Evolutionary conservation across 2,888 invertebrate genomes (phyloP), one percentile per base, ranked within the genome.

Genomic region (Dascillus cervinus): DNA sequence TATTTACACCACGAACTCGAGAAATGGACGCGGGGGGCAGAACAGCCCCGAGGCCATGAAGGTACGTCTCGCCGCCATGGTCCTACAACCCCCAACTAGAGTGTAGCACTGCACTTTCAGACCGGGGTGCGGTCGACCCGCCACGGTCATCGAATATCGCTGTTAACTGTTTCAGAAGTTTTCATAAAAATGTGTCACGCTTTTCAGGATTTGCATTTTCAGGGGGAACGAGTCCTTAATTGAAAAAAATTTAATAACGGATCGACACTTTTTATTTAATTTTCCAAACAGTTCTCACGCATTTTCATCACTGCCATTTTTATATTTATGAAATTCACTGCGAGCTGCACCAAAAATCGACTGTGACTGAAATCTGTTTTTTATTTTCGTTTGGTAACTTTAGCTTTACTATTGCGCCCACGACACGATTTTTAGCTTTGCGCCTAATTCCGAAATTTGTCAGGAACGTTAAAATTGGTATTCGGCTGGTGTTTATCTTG

Each of bases 51-150:
- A 75, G 71, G 82, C 81, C 69, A 81, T 84, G 76, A 85, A 86
- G 80, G 85, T 88, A 72, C 85, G 87, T 70, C 81, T 86, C 67
- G 87, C 87, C 60, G 85, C 88, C 64, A 84, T 85, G 73, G 84
- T 87, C 70, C 74, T 87, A 67, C 87, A 87, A 72, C 83, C 87
- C 56, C 87, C 88, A 66, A 87, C 86, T 71, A 82, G 84, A 72
- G 85, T 82, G 65, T 77, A 72, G 72, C 65, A 62, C 64, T 61
- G 62, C 62, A 64, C 62, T 47, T 47, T 53, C 48, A 50, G 55
- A 39, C 57, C 54, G 51, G 36, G 50, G 39, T 35, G 50, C 42
- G 56, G 56, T 50, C 52, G 58, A 41, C 60, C 57, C 52, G 59
- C 56, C 52, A 54, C 60, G 56, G 64, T 62, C 49, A 58, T 63